Conservation (phyloP, 2,113 vertebrate genomes). For the Perca flavescens region DNA sequence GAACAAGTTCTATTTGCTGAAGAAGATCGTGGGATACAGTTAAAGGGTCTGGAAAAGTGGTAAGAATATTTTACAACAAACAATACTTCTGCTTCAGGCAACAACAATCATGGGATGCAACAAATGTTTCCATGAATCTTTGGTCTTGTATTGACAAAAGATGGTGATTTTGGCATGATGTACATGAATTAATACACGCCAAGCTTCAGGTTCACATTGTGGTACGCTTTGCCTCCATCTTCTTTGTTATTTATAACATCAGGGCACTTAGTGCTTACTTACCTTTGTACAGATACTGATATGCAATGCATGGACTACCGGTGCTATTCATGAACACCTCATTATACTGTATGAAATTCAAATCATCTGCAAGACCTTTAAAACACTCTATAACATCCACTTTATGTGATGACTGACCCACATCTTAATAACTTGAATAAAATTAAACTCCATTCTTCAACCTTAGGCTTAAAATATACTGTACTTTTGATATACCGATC, state of each 20-base stretch:
- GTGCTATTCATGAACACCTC: slow-evolving; percentile 10
- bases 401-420: background rate
- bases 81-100: background rate
- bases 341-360: slow-evolving; percentile 51
- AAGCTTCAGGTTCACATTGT: background rate
- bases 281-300: background rate
- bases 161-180: background rate
- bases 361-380: slow-evolving; percentile 38
- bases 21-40: background rate
- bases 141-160: background rate
- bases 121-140: background rate
- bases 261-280: background rate
- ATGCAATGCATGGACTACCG: background rate
- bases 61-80: background rate
- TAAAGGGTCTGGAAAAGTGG: background rate
- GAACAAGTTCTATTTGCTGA: background rate
- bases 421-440: slow-evolving; percentile 24
- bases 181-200: background rate
- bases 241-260: background rate
- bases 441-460: slow-evolving; percentile 26
- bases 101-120: background rate
- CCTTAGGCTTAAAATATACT: background rate
- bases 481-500: slow-evolving; percentile 15
- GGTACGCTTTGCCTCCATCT: background rate
- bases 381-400: slow-evolving; percentile 1